Percentiles rank a stretch among this genome's conserved stretches.
Evolutionary conservation across 2,113 vertebrate species (phyloP).

Genomic region (Ictalurus punctatus): DNA sequence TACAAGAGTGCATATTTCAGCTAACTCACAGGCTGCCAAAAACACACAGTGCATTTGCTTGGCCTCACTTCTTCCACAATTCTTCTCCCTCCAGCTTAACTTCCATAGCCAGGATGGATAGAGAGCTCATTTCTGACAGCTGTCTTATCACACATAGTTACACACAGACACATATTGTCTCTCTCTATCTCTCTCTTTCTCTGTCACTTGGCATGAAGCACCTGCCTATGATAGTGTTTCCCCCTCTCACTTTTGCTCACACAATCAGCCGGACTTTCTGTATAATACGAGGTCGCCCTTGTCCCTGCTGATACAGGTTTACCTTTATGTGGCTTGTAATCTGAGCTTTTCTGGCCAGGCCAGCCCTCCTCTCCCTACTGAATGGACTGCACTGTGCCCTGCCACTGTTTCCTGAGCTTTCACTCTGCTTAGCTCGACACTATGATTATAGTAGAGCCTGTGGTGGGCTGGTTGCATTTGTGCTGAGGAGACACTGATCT

Average conservation of each 20-base stretch:
- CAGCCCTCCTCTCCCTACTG: conserved; percentile 39
- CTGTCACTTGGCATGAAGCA: conserved; percentile 5
- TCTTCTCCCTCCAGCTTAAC: not conserved
- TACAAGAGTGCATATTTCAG: conserved; percentile 64
- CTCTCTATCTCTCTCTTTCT: not conserved
- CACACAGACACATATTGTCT: conserved; percentile 15
- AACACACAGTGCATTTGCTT: conserved; percentile 21
- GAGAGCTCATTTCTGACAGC: conserved; percentile 42
- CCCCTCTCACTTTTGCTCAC: conserved; percentile 9
- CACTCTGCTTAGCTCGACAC: conserved; percentile 61
- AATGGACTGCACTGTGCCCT: conserved; percentile 39
- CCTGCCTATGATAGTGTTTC: conserved; percentile 34
- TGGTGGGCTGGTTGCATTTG: conserved; percentile 36
- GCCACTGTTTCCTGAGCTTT: conserved; percentile 56
- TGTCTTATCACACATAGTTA: conserved; percentile 2
- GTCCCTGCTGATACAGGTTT: conserved; percentile 60
- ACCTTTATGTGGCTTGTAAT: conserved; percentile 60
- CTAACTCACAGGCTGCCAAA: conserved; percentile 70
- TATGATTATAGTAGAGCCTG: conserved; percentile 56
- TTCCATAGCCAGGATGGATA: conserved; percentile 28
- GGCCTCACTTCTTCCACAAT: not conserved
- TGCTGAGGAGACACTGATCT: conserved; percentile 48
- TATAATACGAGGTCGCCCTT: conserved; percentile 46
- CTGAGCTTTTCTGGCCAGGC: conserved; percentile 56
- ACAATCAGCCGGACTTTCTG: conserved; percentile 52